These are phyloP conservation scores for Eriosoma lanigerum DNA, from an alignment of 1,140 invertebrate genomes.

Conservation along the genomic window DNA sequence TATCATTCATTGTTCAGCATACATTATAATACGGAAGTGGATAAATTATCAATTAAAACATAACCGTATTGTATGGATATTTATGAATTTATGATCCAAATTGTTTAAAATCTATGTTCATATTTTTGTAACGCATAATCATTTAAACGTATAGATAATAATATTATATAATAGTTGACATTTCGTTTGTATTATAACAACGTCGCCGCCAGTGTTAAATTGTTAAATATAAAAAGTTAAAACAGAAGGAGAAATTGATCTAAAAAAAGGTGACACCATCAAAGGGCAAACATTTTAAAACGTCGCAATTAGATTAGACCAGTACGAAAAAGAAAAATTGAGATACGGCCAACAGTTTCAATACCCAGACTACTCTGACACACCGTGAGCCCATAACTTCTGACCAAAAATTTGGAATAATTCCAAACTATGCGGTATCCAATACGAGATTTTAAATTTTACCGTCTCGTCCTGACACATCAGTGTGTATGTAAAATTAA, in stretches of 20 bases:
- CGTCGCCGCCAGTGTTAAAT: too few species aligned
- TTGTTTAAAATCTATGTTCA: background rate
- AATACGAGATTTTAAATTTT: conserved; percentile 19
- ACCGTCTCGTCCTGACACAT: conserved; percentile 15
- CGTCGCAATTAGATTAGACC: background rate
- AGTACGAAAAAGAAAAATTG: conserved; percentile 33
- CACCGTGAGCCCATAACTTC: conserved; percentile 18
- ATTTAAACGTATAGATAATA: background rate
- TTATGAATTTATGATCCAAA: background rate
- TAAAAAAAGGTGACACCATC: conserved; percentile 23
- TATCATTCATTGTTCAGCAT: background rate
- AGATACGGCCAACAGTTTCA: conserved; percentile 19
- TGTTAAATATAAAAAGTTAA: background rate
- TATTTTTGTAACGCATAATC: background rate
- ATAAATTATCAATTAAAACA: background rate
- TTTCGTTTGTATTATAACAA: background rate
- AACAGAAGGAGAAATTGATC: background rate
- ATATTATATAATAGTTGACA: too few species aligned
- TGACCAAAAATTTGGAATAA: conserved; percentile 12
- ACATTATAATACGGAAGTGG: background rate
- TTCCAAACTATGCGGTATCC: conserved; percentile 29
- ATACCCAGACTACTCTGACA: conserved; percentile 27
- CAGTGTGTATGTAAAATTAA: background rate
- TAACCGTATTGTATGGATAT: background rate
- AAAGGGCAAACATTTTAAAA: conserved; percentile 41